These are phyloP conservation scores for Bombus waltoni DNA, from an alignment of 1,140 invertebrate genomes.

Conservation along the genomic window DNA sequence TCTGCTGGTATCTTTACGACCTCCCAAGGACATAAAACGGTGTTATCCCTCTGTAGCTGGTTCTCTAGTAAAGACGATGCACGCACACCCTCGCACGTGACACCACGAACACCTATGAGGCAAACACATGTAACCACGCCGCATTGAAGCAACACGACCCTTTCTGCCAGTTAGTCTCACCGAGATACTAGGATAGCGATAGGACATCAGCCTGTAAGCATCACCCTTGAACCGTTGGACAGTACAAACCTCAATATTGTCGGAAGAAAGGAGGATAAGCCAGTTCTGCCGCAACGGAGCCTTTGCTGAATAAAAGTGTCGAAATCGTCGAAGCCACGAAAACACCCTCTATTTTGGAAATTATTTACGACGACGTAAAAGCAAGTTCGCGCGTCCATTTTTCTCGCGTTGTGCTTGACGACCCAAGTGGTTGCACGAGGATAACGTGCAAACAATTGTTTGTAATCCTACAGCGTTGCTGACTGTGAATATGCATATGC, in stretches of 20 bases:
- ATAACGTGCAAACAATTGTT: not conserved
- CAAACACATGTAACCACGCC: not conserved
- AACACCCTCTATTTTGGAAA: not conserved
- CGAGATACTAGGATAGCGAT: constrained; percentile 56
- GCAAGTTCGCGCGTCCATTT: not conserved
- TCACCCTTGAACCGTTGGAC: constrained; percentile 53
- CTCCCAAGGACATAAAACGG: constrained; percentile 68
- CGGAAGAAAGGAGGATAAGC: constrained; percentile 41
- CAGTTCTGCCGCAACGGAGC: not conserved
- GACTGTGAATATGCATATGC: constrained; percentile 39
- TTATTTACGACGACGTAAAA: not conserved
- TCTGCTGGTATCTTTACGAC: constrained; percentile 70
- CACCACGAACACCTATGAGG: not conserved
- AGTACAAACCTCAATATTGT: constrained; percentile 57
- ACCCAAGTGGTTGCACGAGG: not conserved
- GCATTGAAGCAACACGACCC: constrained; percentile 28
- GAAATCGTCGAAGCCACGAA: constrained; percentile 13
- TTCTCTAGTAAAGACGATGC: constrained; percentile 38
- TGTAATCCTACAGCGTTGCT: not conserved
- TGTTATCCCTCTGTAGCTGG: constrained; percentile 68
- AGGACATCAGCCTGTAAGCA: constrained; percentile 53
- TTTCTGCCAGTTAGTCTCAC: constrained; percentile 46
- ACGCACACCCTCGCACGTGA: constrained; percentile 12
- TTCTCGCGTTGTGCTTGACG: not conserved
- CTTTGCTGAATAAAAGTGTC: not conserved